Percentiles rank a stretch among this genome's conserved stretches.
These are phyloP conservation scores for Lycopodina hypogea DNA, from an alignment of 37 sponge, comb jelly and placozoan genomes.

Conservation along the genomic window DNA sequence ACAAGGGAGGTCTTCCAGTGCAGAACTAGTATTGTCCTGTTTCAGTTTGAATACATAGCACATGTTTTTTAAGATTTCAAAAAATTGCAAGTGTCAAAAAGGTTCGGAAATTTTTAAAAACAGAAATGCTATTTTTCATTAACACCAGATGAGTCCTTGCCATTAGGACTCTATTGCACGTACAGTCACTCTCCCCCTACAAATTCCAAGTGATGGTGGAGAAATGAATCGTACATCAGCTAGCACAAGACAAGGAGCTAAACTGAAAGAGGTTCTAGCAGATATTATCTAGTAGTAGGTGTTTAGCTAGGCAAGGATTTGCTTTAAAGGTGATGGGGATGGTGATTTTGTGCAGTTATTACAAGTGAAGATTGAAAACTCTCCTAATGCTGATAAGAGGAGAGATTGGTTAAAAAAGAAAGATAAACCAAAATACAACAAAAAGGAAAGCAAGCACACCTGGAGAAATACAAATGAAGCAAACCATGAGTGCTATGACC, in stretches of 20 bases:
- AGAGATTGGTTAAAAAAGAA: constrained; percentile 23
- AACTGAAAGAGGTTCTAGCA: constrained; percentile 28
- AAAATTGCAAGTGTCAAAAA: constrained; percentile 9
- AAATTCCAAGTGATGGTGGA: constrained; percentile 46
- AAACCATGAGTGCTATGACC: constrained; percentile 35
- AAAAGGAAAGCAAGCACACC: too few species aligned
- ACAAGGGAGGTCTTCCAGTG: constrained; percentile 14
- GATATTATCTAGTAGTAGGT: constrained; percentile 28
- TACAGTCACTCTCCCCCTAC: not conserved
- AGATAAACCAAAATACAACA: too few species aligned
- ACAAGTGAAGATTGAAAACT: not conserved
- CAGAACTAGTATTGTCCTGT: constrained; percentile 14
- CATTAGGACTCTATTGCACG: constrained; percentile 39
- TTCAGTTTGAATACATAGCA: not conserved
- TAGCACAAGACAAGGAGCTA: constrained; percentile 27
- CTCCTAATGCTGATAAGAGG: not conserved
- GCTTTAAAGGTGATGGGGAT: constrained; percentile 50
- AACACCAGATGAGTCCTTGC: constrained; percentile 39
- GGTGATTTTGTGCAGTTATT: constrained; percentile 46
- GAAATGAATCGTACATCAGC: constrained; percentile 16
- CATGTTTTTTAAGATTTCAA: too few species aligned
- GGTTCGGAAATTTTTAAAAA: constrained; percentile 62
- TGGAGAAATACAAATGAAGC: constrained; percentile 52
- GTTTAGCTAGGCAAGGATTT: constrained; percentile 53
- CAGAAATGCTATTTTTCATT: constrained; percentile 17